Base-by-base conservation (phyloP, 2,888 invertebrate genomes). In the Margaritifera margaritifera region DNA sequence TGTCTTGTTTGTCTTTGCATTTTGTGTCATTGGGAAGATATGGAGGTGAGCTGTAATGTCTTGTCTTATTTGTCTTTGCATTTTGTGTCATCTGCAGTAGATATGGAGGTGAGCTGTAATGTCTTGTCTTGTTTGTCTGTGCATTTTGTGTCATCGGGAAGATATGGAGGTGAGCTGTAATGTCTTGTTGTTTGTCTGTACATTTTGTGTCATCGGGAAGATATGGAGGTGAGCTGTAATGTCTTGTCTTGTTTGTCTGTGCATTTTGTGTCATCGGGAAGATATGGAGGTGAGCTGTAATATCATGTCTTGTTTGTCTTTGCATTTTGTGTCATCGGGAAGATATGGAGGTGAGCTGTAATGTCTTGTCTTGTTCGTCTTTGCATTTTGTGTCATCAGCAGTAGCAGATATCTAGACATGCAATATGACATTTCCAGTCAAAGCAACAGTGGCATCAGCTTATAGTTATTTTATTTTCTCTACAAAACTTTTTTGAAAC, bases 291-390 rank as follows among this genome's bases (percentile, higher is more conserved):
- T 81, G 65, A 71, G 67, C 22, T 66, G 55, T 64, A 62, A 53
- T 24, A 25, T 20, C 52, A 54, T 62, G 62, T 51, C 42, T 52
- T 31, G 2, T n/a, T n/a, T n/a, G n/a, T n/a, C n/a, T n/a, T n/a
- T n/a, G n/a, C n/a, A n/a, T n/a, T 0, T 42, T 15, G 11, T 42
- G 2, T 11, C 11, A 78, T 19, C 71, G 77, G 15, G 81, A 81
- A 56, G 78, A 80, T 31, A 65, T 71, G 11, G 81, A 77, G 81
- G 81, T 81, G 65, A 71, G 67, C 22, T 66, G 55, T 64, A 62
- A 53, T 24, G 51, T 20, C 52, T 59, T 62, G 62, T 51, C 42
- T 52, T 31, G 2, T 0, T 42, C 3, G 11, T 42, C 4, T 11
- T 42, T n/a, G n/a, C n/a, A n/a, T n/a, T 42, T 42, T 31, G 15